Conservation (phyloP, 2,797 vertebrate genomes). For the Hypotaenidia philippensis region DNA sequence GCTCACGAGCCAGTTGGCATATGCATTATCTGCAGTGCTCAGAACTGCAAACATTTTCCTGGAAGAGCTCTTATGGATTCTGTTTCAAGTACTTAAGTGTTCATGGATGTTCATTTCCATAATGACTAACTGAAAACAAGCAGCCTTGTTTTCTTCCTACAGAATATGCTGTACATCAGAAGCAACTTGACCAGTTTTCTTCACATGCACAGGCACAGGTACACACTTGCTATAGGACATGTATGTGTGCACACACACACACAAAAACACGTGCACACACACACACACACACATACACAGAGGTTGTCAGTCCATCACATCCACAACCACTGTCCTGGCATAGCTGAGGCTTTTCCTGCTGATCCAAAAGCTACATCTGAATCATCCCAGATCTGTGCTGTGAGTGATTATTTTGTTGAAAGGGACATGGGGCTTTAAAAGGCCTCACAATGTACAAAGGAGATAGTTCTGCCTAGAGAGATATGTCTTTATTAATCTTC, state of each 20-base stretch:
- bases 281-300: not conserved
- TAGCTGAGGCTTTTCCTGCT: not conserved
- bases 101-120: not conserved
- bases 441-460: not conserved
- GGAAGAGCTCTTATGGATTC: not conserved
- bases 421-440: not conserved
- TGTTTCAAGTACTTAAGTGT: not conserved
- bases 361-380: not conserved
- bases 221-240: accelerated
- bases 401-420: not conserved
- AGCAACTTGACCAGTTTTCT: not conserved
- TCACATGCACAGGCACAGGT: not conserved
- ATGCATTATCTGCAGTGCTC: not conserved
- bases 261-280: not conserved
- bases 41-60: slow-evolving; percentile 13
- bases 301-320: not conserved
- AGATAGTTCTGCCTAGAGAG: not conserved
- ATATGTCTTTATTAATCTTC: not conserved
- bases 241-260: not conserved
- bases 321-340: not conserved
- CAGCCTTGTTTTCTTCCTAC: not conserved
- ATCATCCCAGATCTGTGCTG: not conserved
- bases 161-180: not conserved
- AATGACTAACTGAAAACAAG: not conserved
- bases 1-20: not conserved